Percentiles rank a stretch among this genome's conserved stretches.
These are phyloP conservation scores for Diaperis boleti DNA, from an alignment of 2,888 invertebrate species.

Conservation along the genomic window DNA sequence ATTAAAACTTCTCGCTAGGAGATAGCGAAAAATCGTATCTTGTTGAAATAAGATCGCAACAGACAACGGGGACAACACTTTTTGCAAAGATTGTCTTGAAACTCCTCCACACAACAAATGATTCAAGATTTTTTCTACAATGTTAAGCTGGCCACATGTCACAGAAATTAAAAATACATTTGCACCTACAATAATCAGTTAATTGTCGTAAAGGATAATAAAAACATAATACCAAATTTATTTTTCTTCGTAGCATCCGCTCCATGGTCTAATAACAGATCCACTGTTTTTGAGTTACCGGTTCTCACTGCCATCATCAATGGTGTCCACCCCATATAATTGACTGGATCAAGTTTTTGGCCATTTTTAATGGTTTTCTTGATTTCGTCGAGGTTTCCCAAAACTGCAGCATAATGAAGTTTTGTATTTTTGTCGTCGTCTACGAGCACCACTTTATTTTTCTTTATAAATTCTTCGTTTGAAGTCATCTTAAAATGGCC, in stretches of 20 bases:
- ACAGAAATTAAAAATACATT: conserved; percentile 60
- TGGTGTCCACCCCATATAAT: conserved; percentile 64
- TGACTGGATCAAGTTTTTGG: conserved; percentile 57
- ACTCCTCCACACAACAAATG: conserved; percentile 60
- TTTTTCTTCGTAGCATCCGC: conserved; percentile 61
- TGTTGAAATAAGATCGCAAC: conserved; percentile 58
- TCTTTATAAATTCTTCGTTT: conserved; percentile 37
- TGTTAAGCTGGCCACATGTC: conserved; percentile 57
- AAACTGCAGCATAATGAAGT: conserved; percentile 59
- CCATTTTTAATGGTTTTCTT: conserved; percentile 36
- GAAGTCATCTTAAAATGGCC: conserved; percentile 14
- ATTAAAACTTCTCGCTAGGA: conserved; percentile 57
- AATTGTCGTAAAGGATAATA: neutral
- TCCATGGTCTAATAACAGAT: conserved; percentile 55
- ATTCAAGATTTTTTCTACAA: conserved; percentile 57
- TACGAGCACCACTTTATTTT: conserved; percentile 47
- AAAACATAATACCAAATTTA: conserved; percentile 55
- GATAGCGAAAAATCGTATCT: conserved; percentile 55
- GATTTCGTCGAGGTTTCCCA: conserved; percentile 49
- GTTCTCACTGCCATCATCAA: conserved; percentile 64
- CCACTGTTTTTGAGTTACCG: conserved; percentile 55
- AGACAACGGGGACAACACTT: conserved; percentile 58
- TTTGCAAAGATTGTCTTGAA: conserved; percentile 59
- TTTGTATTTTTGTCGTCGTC: conserved; percentile 61
- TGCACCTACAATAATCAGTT: conserved; percentile 51